These are phyloP conservation scores for Helarctos malayanus DNA, from an alignment of 2,797 vertebrate species.

Conservation along the genomic window DNA sequence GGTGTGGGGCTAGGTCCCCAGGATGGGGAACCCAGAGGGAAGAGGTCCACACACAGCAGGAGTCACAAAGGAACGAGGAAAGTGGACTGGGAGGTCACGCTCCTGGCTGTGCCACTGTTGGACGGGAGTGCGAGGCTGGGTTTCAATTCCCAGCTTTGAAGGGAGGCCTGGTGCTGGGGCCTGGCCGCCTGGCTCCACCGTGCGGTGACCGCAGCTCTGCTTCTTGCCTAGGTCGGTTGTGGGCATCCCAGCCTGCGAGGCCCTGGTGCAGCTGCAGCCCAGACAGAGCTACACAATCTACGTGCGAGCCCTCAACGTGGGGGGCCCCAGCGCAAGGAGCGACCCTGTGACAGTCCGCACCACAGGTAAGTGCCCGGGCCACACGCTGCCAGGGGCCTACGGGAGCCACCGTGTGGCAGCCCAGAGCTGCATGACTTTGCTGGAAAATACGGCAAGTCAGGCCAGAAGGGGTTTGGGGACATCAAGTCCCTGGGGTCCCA, in stretches of 20 bases:
- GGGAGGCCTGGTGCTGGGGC: not conserved
- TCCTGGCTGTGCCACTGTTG: not conserved
- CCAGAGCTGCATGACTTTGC: not conserved
- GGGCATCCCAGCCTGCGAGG: slow-evolving; percentile 96
- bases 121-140: rapidly evolving
- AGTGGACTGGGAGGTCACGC: not conserved
- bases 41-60: not conserved
- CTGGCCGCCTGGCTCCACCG: not conserved
- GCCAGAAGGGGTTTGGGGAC: not conserved
- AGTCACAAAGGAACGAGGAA: not conserved
- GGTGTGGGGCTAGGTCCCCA: not conserved
- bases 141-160: not conserved
- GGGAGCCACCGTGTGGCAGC: not conserved
- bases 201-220: rapidly evolving
- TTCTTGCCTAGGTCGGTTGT: slow-evolving; percentile 92
- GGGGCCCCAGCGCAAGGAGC: slow-evolving; percentile 93
- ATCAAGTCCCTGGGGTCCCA: not conserved
- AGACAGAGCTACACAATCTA: slow-evolving; percentile 90
- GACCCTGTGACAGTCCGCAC: slow-evolving; percentile 90
- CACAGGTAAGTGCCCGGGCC: slow-evolving; percentile 89
- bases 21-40: not conserved
- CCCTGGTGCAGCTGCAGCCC: slow-evolving; percentile 94
- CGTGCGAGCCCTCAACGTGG: slow-evolving; percentile 94
- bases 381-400: not conserved
- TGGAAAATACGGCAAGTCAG: not conserved